Base-by-base conservation (phyloP, 2,888 invertebrate species). In the Callinectes sapidus region DNA sequence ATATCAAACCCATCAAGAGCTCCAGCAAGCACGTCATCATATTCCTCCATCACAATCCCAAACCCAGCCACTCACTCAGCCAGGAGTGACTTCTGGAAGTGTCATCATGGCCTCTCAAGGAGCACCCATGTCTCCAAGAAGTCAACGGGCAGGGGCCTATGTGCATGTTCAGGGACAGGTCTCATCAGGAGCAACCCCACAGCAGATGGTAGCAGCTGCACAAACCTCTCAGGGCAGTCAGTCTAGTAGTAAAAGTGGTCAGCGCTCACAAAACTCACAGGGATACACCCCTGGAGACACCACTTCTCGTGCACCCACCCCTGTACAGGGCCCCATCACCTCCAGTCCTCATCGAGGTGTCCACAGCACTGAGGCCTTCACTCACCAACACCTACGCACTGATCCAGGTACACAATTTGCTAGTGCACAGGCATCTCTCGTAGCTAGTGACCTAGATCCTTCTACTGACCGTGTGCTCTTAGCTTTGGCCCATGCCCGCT, bases 401-500 rank as follows among this genome's bases (percentile, higher is more conserved):
- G 92, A 93, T 85, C 90, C 92, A 94, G 94, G 92, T 94, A 93
- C 92, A 81, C 88, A 93, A 28, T 91, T 91, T 81, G 71, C 55
- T 91, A 85, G 89, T 91, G 92, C 92, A 93, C 92, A 55, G 85
- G 85, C 91, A 93, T 91, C 89, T 54, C 89, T 42, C 42, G 81
- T 91, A 91, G 92, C 77, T 66, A 86, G 88, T 91, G 92, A 92
- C 86, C 91, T 93, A 61, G 92, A 93, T 55, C 93, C 93, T 71
- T 89, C 93, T 55, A 93, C 94, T 81, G 94, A 94, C 87, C 93
- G 87, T 90, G 94, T 94, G 81, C 92, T 94, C 71, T 86, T 91
- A 88, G 94, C 94, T 55, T 91, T 94, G 88, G 94, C 94, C 90
- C 94, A 94, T 90, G 94, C 94, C 39, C 92, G 94, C 88, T 90